Evolutionary conservation across 2,797 vertebrate genomes (phyloP).

Genomic region (Chromobotia macracanthus): DNA sequence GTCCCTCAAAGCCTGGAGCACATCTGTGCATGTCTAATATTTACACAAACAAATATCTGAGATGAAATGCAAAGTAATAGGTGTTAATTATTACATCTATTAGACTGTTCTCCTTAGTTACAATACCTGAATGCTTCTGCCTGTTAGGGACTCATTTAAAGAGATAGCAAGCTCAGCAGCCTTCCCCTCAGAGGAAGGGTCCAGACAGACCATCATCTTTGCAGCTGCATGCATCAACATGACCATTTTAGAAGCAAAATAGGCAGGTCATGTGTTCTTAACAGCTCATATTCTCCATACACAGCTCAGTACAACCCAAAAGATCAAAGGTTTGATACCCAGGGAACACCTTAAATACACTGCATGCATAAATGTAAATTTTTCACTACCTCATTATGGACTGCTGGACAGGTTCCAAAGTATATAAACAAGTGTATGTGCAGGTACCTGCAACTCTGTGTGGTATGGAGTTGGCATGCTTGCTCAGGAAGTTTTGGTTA

Average conservation of each 20-base stretch:
- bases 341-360: too few species aligned
- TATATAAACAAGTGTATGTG: neutral
- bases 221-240: constrained; percentile 79
- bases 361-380: too few species aligned
- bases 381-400: too few species aligned
- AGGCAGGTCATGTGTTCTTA: neutral
- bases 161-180: constrained; percentile 89
- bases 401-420: too few species aligned
- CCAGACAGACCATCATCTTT: constrained; percentile 97
- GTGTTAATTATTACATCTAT: neutral
- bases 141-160: constrained; percentile 88
- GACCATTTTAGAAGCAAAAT: neutral
- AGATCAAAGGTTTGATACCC: too few species aligned
- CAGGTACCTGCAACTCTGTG: constrained; percentile 92
- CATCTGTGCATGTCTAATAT: constrained; percentile 85
- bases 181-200: constrained; percentile 89
- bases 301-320: neutral
- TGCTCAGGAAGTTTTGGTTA: constrained; percentile 95
- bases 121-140: constrained; percentile 90
- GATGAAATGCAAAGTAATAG: neutral
- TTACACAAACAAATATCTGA: constrained; percentile 4
- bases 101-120: neutral
- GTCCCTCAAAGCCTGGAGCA: constrained; percentile 85
- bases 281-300: neutral
- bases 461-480: constrained; percentile 92